Percentiles rank a stretch among this genome's conserved stretches.
Evolutionary conservation across 30 jellyfish, hydroid and myxozoan genomes (phyloP).

Genomic region (Aurelia coerulea): DNA sequence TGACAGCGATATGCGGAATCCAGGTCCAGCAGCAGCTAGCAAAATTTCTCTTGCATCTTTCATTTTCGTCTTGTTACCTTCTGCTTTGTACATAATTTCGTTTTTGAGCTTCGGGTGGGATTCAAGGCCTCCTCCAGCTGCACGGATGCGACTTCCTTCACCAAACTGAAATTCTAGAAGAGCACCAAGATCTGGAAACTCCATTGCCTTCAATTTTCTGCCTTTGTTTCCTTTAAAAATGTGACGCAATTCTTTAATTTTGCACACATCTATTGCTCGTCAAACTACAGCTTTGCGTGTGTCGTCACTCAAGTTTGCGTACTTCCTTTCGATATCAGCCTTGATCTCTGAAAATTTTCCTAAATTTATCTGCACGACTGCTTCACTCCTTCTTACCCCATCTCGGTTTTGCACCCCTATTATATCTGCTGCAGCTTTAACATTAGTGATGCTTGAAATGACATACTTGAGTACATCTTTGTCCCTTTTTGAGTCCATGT

Average conservation of each 20-base stretch:
- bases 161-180: conserved; percentile 10
- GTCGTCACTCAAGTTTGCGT: neutral
- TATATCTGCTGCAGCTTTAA: too few relatives aligned
- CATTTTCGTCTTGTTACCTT: too few relatives aligned
- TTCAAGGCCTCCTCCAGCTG: too few relatives aligned
- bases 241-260: conserved; percentile 6
- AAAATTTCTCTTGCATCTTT: too few relatives aligned
- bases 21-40: too few relatives aligned
- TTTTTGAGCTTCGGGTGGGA: too few relatives aligned
- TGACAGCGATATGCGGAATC: too few relatives aligned
- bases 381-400: conserved; percentile 10
- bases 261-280: neutral
- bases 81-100: too few relatives aligned
- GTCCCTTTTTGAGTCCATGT: too few relatives aligned
- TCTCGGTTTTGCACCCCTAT: too few relatives aligned
- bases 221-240: conserved; percentile 1
- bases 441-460: too few relatives aligned
- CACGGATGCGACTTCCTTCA: neutral
- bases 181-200: conserved; percentile 12
- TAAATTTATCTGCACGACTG: neutral
- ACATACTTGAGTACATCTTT: too few relatives aligned
- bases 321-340: neutral
- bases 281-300: neutral
- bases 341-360: conserved; percentile 1
- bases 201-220: conserved; percentile 7